Conservation (phyloP, 2,888 invertebrate genomes). For the Dorcus hopei region DNA sequence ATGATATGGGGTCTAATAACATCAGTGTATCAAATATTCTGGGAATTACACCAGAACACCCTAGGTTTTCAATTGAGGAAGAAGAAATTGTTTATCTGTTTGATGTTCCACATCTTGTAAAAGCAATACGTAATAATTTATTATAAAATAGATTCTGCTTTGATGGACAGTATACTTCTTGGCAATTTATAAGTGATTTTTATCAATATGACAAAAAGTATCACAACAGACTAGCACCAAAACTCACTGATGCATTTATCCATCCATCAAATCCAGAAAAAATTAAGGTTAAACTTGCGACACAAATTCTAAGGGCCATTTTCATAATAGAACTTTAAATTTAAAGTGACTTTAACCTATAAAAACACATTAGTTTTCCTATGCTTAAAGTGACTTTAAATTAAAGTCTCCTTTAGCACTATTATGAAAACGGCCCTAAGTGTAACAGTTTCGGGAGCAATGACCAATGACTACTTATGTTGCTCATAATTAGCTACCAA, state of each 20-base stretch:
- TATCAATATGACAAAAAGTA: constrained; percentile 20
- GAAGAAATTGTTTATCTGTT: constrained; percentile 25
- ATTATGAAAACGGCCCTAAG: too few relatives aligned
- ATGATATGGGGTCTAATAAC: too few relatives aligned
- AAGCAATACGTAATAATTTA: constrained; percentile 21
- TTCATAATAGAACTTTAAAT: too few relatives aligned
- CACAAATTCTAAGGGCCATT: constrained; percentile 27
- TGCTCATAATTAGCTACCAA: constrained; percentile 17
- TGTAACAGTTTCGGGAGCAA: too few relatives aligned
- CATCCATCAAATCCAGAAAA: constrained; percentile 25
- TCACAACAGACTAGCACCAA: constrained; percentile 18
- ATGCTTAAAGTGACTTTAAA: too few relatives aligned
- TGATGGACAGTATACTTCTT: constrained; percentile 15
- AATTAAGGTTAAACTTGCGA: constrained; percentile 26
- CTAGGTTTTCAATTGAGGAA: constrained; percentile 20
- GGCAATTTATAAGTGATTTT: too few relatives aligned
- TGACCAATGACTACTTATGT: too few relatives aligned
- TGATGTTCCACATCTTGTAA: constrained; percentile 24
- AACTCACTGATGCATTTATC: constrained; percentile 24
- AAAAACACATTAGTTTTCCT: too few relatives aligned
- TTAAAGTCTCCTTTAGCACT: too few relatives aligned
- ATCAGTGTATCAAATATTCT: constrained; percentile 11
- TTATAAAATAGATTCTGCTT: constrained; percentile 15
- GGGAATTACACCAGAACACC: constrained; percentile 13
- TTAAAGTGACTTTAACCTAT: too few relatives aligned